Conservation (phyloP, 2,797 vertebrate species). For the Florisuga fusca region DNA sequence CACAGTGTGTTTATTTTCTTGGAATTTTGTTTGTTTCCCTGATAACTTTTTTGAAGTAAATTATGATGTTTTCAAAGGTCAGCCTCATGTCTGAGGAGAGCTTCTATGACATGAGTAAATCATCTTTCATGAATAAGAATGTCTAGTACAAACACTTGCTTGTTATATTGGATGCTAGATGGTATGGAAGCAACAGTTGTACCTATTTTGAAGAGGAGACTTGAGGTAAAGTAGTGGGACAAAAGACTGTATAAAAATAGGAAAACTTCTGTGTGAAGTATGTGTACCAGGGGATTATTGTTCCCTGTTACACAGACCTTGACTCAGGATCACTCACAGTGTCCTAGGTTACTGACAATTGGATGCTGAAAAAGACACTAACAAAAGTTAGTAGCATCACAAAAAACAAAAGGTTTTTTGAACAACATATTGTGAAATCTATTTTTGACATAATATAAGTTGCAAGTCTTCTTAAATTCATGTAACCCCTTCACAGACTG, state of each 20-base stretch:
- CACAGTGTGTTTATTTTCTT: not conserved
- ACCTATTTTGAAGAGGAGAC: not conserved
- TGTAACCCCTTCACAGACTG: not conserved
- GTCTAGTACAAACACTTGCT: not conserved
- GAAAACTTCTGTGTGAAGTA: not conserved
- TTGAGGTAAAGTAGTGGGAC: slow-evolving; percentile 14
- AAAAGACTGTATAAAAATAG: not conserved
- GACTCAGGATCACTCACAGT: not conserved
- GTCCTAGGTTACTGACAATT: not conserved
- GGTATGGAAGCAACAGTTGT: not conserved
- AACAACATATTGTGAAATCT: not conserved
- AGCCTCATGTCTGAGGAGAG: not conserved
- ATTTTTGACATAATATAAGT: not conserved
- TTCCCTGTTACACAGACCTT: not conserved
- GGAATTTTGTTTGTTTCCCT: not conserved
- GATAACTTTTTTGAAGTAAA: slow-evolving; percentile 4
- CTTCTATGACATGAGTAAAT: not conserved
- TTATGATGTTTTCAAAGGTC: not conserved
- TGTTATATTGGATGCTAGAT: not conserved
- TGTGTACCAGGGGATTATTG: not conserved
- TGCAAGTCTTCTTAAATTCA: not conserved
- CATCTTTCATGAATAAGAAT: not conserved
- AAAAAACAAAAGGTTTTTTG: not conserved
- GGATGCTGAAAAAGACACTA: not conserved
- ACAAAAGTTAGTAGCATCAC: not conserved